Base-by-base conservation (phyloP, 2,113 vertebrate species). In the Tiliqua scincoides region DNA sequence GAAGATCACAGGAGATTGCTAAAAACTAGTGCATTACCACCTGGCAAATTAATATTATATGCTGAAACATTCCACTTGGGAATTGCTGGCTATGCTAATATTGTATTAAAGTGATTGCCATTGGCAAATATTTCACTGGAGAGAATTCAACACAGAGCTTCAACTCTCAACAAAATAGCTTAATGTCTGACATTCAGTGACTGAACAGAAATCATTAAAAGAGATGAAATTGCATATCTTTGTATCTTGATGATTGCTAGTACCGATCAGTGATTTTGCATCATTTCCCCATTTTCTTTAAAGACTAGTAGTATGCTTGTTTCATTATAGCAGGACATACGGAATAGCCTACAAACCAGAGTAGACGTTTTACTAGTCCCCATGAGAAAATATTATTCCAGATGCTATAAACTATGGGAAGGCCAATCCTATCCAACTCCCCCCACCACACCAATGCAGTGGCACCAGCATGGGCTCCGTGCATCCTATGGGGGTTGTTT, bases 31-130 rank as follows among this genome's bases (percentile, higher is more conserved):
- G 87, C 88, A 93, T 94, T 93, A 91, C 90, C 91, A 93, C 91
- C 89, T 88, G 61, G 86, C 87, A 91, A 96, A 96, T 96, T 95
- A 96, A 95, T 94, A 93, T 93, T 86, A 90, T 95, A 91, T 93
- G 83, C 85, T 93, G 87, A 95, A 96, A 94, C 86, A 93, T 90
- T 81, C 82, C 95, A 93, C 93, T 88, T 93, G 95, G 94, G 94
- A 96, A 90, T 85, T 92, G 93, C 93, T 94, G 85, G 84, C 27
- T 94, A 89, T 96, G 93, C 89, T 96, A 96, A 95, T 94, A 93
- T 88, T 93, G 85, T 88, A 90, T 93, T 86, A 95, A 94, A 94
- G 90, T 89, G 90, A 94, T 89, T 91, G 92, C 93, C 91, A 85
- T 54, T 91, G 93, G 95, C 93, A 95, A 96, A 93, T 93, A 91